Base-by-base conservation (phyloP, 1,140 invertebrate species). In the Lamellibrachia luymesi region DNA sequence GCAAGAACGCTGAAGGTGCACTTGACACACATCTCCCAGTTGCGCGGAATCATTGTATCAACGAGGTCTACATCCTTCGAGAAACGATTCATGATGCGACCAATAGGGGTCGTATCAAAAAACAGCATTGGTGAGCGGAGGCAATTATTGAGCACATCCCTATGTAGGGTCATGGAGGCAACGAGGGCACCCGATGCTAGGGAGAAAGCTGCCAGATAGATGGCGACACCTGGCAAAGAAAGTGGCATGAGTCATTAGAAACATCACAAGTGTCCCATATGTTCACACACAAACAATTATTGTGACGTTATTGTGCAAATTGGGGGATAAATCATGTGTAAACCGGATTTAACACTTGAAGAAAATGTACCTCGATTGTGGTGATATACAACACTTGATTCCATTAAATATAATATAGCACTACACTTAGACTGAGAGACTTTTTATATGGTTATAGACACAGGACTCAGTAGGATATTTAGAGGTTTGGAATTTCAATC, bases 41-140 rank as follows among this genome's bases (percentile, higher is more conserved):
- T 93, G 22, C 38, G 38, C 89, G 96, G 96, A 13, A 97, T 94
- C 5, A 96, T 96, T 93, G 94, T 94, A 95, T 97, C 97, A 52
- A 96, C 94, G 5, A 96, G 96, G 27, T 96, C 96, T 95, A 97
- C 96, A 94, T 97, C 97, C 94, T 97, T 96, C 2, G 96, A 95
- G 94, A 97, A 98, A 90, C 92, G 49, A 49, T 98, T 98, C 64
- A 98, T 95, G 64, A 98, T 97, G 50, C 95, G 94, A 51, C 96
- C 96, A 4, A 95, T 50, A 50, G 96, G 96, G 50, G 95, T 96
- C 2, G 95, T 95, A 93, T 96, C 98, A 96, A 98, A 98, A 97
- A 98, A 98, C 92, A 96, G 96, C 96, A 97, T 97, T 49, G 98
- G 97, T 94, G 97, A 97, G 93, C 96, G 97, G 94, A 98, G 95